Conservation (phyloP, 1,140 invertebrate species). For the Ostrea denselamellosa region DNA sequence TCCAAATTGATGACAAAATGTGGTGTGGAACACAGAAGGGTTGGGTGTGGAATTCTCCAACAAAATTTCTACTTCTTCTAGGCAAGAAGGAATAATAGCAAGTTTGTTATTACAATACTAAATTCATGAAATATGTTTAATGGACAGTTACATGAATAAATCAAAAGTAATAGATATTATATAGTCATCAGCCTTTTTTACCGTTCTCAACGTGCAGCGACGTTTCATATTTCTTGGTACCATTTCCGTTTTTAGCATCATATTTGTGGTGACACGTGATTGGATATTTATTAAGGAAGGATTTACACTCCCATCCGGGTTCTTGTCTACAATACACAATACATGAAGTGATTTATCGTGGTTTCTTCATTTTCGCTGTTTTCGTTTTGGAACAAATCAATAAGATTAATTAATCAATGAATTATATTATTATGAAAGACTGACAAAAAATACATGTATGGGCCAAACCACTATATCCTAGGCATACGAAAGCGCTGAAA, state of each 20-base stretch:
- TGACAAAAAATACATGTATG: no score
- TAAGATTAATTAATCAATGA: no score
- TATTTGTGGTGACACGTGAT: constrained; percentile 14
- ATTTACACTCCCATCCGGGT: constrained; percentile 13
- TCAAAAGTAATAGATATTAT: not conserved
- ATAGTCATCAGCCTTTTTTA: not conserved
- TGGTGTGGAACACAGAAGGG: not conserved
- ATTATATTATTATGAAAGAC: no score
- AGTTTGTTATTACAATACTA: not conserved
- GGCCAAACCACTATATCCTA: no score
- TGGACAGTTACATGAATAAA: not conserved
- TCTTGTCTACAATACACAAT: constrained; percentile 1
- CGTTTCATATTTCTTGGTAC: not conserved
- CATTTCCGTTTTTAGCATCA: not conserved
- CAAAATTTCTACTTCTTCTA: constrained; percentile 39
- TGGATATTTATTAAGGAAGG: not conserved
- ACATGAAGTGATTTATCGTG: no score
- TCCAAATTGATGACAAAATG: constrained; percentile 52
- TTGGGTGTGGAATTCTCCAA: not conserved
- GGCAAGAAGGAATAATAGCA: not conserved
- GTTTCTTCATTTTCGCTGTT: no score
- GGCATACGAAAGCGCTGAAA: no score
- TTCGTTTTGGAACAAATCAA: no score
- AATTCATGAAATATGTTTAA: not conserved
- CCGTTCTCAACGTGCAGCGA: not conserved